A percentile compares a stretch with the other conserved stretches of the same genome.
Evolutionary conservation across 2,797 vertebrate genomes (phyloP).

Genomic region (Falco peregrinus): DNA sequence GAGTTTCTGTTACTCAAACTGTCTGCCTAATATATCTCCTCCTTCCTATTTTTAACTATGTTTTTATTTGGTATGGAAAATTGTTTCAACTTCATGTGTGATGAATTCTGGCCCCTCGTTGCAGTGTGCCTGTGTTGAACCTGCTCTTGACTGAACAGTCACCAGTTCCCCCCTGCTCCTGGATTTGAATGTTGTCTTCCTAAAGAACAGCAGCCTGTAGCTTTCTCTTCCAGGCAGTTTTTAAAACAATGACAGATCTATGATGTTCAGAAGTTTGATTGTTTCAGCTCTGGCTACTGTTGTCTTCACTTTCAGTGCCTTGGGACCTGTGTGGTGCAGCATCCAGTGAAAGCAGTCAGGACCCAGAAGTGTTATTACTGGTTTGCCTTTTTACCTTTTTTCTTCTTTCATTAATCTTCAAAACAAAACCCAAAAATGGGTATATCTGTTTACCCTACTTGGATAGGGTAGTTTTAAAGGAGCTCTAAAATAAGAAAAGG

Average conservation of each 20-base stretch:
- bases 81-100: background rate
- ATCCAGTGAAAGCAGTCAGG: background rate
- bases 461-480: background rate
- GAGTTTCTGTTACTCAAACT: constrained; percentile 1
- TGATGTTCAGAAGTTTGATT: background rate
- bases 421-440: background rate
- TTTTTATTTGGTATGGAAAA: background rate
- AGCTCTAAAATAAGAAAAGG: background rate
- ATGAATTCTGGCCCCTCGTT: background rate
- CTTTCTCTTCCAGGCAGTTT: background rate
- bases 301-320: background rate
- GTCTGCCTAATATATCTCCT: constrained; percentile 13
- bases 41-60: background rate
- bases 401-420: background rate
- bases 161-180: background rate
- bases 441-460: background rate
- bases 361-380: background rate
- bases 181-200: background rate
- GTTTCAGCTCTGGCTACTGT: background rate
- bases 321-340: background rate
- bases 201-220: background rate
- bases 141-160: background rate
- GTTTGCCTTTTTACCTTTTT: background rate
- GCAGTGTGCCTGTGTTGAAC: background rate
- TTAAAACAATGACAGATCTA: background rate